phyloP scores from a whole-genome alignment of 2,797 vertebrate genomes.

The Spheniscus humboldti region DNA sequence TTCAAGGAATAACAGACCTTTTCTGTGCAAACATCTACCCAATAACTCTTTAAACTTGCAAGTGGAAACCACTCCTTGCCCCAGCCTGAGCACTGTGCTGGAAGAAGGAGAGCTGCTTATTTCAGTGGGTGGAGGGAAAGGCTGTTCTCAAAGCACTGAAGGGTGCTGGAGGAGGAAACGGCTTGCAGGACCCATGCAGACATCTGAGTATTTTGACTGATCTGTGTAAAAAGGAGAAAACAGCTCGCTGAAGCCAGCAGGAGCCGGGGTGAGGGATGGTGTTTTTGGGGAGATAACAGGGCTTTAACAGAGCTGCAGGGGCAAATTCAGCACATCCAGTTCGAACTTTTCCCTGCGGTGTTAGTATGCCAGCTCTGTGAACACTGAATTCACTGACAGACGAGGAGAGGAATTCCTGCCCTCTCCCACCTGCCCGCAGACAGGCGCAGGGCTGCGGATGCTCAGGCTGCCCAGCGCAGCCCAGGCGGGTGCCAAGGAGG shows the following conservation, averaged over 20 bases:
- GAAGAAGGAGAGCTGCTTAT: not conserved
- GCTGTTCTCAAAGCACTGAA: not conserved
- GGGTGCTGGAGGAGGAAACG: not conserved
- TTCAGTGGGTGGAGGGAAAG: not conserved
- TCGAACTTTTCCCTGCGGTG: not conserved
- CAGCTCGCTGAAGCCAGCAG: not conserved
- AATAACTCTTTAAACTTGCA: not conserved
- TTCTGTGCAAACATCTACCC: too few relatives aligned
- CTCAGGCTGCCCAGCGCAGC: too few relatives aligned
- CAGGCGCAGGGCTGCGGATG: not conserved
- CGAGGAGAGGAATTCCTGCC: not conserved
- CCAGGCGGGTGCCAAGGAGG: not conserved
- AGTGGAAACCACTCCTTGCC: too few relatives aligned
- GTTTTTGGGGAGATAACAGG: not conserved
- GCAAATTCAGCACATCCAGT: not conserved
- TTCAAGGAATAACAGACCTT: not conserved
- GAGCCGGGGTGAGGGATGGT: fast-evolving
- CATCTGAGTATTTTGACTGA: too few relatives aligned
- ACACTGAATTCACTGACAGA: not conserved
- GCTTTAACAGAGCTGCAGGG: not conserved
- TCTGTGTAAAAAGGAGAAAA: not conserved
- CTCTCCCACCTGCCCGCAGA: fast-evolving
- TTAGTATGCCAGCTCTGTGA: not conserved
- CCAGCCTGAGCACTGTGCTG: not conserved
- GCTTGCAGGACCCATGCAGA: not conserved